Conservation (phyloP, 1,140 invertebrate genomes). For the Drosophila nebulosa region DNA sequence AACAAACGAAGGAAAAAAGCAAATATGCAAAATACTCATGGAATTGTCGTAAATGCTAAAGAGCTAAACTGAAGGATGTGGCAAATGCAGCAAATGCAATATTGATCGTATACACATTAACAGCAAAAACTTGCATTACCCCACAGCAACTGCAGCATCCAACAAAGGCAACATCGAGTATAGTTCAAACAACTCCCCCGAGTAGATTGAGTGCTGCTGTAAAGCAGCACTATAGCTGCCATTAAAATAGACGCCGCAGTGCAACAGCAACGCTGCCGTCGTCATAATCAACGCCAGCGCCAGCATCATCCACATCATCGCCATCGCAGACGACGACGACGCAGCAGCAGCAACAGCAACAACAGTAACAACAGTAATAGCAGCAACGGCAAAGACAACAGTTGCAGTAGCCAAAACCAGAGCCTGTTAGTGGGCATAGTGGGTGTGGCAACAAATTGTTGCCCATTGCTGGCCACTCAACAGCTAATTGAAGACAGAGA, state of each 20-base stretch:
- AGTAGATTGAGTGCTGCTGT: constrained; percentile 67
- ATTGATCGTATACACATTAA: constrained; percentile 7
- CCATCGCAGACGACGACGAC: constrained; percentile 74
- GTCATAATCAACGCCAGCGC: constrained; percentile 76
- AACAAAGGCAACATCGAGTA: constrained; percentile 19
- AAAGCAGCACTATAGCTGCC: constrained; percentile 77
- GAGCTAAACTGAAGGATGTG: constrained; percentile 27
- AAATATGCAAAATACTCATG: constrained; percentile 43
- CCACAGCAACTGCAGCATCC: constrained; percentile 15
- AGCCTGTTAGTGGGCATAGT: constrained; percentile 10
- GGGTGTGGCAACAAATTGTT: constrained; percentile 27
- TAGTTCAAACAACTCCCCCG: constrained; percentile 10
- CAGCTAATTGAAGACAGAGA: constrained; percentile 35
- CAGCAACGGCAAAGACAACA: constrained; percentile 7
- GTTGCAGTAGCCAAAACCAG: not conserved
- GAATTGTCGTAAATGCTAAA: constrained; percentile 55
- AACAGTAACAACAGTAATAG: constrained; percentile 9
- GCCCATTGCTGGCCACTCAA: constrained; percentile 50
- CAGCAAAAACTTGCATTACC: not conserved
- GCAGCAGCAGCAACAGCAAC: constrained; percentile 31
- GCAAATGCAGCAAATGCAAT: constrained; percentile 29
- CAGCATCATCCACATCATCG: constrained; percentile 72
- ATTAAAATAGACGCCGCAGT: constrained; percentile 78
- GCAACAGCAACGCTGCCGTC: constrained; percentile 77
- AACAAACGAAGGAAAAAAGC: constrained; percentile 1